Conservation (phyloP, 1,140 invertebrate genomes). For the Diachasma alloeum region DNA sequence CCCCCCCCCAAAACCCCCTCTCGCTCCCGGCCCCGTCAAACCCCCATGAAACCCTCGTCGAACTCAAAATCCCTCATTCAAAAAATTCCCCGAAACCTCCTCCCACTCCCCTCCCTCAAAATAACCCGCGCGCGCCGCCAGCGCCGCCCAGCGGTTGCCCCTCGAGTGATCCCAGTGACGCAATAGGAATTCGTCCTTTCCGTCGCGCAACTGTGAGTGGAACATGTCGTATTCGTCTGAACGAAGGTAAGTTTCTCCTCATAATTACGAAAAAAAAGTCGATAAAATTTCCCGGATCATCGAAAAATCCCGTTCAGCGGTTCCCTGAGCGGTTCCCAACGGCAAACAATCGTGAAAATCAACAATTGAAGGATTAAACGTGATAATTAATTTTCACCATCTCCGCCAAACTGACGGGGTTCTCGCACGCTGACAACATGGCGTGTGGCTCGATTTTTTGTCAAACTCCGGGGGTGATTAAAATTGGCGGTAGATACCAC, state of each 20-base stretch:
- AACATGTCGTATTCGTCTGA: conserved; percentile 80
- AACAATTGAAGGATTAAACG: background rate
- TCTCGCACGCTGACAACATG: conserved; percentile 73
- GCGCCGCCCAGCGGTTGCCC: conserved; percentile 32
- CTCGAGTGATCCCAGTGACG: conserved; percentile 50
- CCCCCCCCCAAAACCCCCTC: too few species aligned
- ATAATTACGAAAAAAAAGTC: conserved; percentile 7
- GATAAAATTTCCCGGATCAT: too few species aligned
- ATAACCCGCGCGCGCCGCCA: background rate
- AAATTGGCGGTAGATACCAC: conserved; percentile 12
- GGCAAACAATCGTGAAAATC: background rate
- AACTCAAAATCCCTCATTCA: too few species aligned
- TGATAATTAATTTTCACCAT: conserved; percentile 21
- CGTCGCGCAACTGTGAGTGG: conserved; percentile 73
- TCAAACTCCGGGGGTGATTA: conserved; percentile 39
- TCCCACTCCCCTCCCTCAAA: background rate
- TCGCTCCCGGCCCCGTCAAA: too few species aligned
- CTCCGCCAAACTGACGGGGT: conserved; percentile 47
- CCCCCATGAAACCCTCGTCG: too few species aligned
- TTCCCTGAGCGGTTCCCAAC: background rate
- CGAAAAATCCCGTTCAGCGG: background rate
- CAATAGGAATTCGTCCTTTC: conserved; percentile 70
- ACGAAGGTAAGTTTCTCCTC: conserved; percentile 73
- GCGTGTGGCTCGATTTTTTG: conserved; percentile 67
- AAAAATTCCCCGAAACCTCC: too few species aligned